Evolutionary conservation across 2,888 invertebrate genomes (phyloP), one percentile per base, ranked within the genome.

Genomic region (Mechanitis mazaeus): DNA sequence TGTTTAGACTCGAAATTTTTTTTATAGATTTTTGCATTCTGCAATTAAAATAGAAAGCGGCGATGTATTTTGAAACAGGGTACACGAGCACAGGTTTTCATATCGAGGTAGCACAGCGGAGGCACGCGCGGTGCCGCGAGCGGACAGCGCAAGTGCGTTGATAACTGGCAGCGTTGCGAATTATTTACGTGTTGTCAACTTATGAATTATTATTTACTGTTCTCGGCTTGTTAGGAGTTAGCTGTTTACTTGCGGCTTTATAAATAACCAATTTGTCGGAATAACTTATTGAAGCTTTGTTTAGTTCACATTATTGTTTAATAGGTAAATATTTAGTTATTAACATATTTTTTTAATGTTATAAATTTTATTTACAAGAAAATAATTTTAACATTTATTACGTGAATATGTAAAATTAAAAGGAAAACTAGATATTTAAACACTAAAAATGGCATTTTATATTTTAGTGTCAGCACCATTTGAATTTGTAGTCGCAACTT

Each of bases 171-270:
- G 79, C 74, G 75, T 79, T 78, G 82, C 84, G 78, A 84, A 86
- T 85, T 81, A 86, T 85, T 85, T 83, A 83, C 85, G 78, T 82
- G 84, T 83, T 85, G 86, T 84, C 85, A 85, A 84, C 83, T 83
- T 84, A 82, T 84, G 83, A 84, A 84, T 84, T 83, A 82, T 82
- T 83, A 83, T 83, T 81, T 80, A 81, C 54, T 62, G 56, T 66
- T 62, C 54, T 45, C 55, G 54, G 58, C 60, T 61, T 56, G 63
- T 47, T 31, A 50, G 31, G 47, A 7, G 28, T 31, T 50, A 50
- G 9, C 31, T 50, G 3, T 9, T 31, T 31, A 50, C 31, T 50
- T 31, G 31, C 7, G 9, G 42, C 9, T 42, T 42, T 42, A 42
- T 42, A 42, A 42, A 42, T 42, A 42, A 42, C 42, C 42, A 42